phyloP scores from a whole-genome alignment of 2,113 vertebrate genomes.

The Tamias sibiricus region DNA sequence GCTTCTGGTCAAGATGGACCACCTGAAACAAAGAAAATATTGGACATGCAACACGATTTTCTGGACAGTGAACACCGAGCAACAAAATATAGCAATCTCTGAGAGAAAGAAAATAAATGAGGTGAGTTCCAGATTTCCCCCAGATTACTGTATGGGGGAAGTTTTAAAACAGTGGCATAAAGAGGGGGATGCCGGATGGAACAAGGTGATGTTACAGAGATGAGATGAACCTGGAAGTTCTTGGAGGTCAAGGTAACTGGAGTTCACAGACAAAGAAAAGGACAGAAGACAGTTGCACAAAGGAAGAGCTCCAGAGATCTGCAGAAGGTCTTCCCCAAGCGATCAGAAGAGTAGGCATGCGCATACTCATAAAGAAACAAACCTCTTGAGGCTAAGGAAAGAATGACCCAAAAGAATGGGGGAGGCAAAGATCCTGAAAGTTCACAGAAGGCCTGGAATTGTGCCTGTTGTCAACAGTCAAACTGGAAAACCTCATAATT shows the following conservation, averaged over 20 bases:
- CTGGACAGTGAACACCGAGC: not conserved
- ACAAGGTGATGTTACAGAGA: not conserved
- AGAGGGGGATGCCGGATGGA: not conserved
- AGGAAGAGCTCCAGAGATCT: not conserved
- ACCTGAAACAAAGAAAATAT: not conserved
- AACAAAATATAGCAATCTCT: not conserved
- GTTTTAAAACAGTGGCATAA: not conserved
- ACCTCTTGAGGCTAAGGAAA: not conserved
- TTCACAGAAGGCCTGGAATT: not conserved
- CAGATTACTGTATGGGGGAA: not conserved
- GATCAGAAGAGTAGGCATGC: not conserved
- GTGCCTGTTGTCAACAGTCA: not conserved
- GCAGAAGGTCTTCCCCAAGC: not conserved
- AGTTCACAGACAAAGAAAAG: not conserved
- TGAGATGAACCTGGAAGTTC: not conserved
- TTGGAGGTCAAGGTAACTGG: not conserved
- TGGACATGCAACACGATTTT: not conserved
- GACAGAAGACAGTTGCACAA: not conserved
- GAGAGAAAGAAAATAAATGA: not conserved
- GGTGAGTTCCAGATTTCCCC: not conserved
- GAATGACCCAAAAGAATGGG: not conserved
- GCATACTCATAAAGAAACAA: not conserved
- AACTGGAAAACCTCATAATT: conserved; percentile 23
- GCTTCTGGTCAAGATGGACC: not conserved
- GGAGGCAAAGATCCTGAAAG: not conserved